Conservation (phyloP, 1,140 invertebrate species). For the Pseudomyrmex pallidus region DNA sequence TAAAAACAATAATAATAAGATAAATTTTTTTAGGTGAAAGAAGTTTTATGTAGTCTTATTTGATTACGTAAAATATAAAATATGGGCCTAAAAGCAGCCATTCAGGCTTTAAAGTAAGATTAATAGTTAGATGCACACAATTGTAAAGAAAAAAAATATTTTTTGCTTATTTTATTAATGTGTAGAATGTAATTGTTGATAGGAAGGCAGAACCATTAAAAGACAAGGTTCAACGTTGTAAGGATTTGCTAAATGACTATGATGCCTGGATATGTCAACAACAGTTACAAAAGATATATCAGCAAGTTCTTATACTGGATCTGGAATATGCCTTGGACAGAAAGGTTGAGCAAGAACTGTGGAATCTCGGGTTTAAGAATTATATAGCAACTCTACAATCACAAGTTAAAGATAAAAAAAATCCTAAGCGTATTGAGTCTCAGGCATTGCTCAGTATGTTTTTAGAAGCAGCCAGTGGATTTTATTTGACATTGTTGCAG, state of each 20-base stretch:
- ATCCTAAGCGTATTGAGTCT: slow-evolving; percentile 89
- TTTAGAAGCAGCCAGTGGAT: slow-evolving; percentile 93
- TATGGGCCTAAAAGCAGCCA: slow-evolving; percentile 90
- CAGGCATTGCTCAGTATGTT: slow-evolving; percentile 92
- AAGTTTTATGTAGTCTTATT: slow-evolving; percentile 35
- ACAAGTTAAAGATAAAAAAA: slow-evolving; percentile 92
- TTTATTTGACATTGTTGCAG: slow-evolving; percentile 92
- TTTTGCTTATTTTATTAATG: not conserved
- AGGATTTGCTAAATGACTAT: slow-evolving; percentile 87
- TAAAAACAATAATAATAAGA: not conserved
- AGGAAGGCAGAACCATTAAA: slow-evolving; percentile 91
- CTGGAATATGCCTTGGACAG: slow-evolving; percentile 95
- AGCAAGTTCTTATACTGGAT: slow-evolving; percentile 92
- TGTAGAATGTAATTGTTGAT: slow-evolving; percentile 59
- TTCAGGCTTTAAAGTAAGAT: slow-evolving; percentile 89
- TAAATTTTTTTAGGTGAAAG: slow-evolving; percentile 54
- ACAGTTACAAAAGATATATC: slow-evolving; percentile 91
- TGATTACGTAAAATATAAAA: slow-evolving; percentile 76
- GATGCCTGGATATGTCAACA: slow-evolving; percentile 88
- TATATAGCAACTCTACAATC: slow-evolving; percentile 92
- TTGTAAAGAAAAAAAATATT: not conserved
- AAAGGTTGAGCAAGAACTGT: slow-evolving; percentile 95
- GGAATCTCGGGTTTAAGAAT: slow-evolving; percentile 95
- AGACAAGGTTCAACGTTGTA: slow-evolving; percentile 88
- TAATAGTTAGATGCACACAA: not conserved